Conservation (phyloP, 2,888 invertebrate species). For the Nineta flava region DNA sequence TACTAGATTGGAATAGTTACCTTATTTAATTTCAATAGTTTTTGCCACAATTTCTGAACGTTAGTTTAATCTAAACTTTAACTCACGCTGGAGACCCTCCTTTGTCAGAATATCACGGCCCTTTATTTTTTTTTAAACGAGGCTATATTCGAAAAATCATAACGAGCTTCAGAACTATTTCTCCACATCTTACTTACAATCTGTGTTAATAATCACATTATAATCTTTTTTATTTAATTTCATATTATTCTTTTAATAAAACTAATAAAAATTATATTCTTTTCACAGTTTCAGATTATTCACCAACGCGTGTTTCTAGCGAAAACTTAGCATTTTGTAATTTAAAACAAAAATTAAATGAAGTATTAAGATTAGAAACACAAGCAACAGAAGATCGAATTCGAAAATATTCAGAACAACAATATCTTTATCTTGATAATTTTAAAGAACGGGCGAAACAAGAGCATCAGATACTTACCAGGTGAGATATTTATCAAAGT, state of each 20-base stretch:
- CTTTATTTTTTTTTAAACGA: too few relatives aligned
- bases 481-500: constrained; percentile 25
- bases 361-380: constrained; percentile 51
- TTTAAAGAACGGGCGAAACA: constrained; percentile 55
- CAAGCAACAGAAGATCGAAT: constrained; percentile 58
- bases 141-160: too few relatives aligned
- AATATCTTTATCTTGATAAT: constrained; percentile 57
- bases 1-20: too few relatives aligned
- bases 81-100: too few relatives aligned
- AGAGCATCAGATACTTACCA: constrained; percentile 51
- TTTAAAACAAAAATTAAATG: constrained; percentile 49
- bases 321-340: neutral
- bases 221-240: neutral
- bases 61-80: too few relatives aligned
- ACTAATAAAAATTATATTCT: neutral
- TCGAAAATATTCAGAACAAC: constrained; percentile 54
- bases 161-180: too few relatives aligned
- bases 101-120: too few relatives aligned
- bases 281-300: neutral
- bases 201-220: too few relatives aligned
- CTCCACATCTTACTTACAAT: too few relatives aligned
- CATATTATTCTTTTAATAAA: neutral
- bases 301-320: neutral
- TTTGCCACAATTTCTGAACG: too few relatives aligned
- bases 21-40: too few relatives aligned